Conservation (phyloP, 2,113 vertebrate genomes). For the Falcunculus frontatus region DNA sequence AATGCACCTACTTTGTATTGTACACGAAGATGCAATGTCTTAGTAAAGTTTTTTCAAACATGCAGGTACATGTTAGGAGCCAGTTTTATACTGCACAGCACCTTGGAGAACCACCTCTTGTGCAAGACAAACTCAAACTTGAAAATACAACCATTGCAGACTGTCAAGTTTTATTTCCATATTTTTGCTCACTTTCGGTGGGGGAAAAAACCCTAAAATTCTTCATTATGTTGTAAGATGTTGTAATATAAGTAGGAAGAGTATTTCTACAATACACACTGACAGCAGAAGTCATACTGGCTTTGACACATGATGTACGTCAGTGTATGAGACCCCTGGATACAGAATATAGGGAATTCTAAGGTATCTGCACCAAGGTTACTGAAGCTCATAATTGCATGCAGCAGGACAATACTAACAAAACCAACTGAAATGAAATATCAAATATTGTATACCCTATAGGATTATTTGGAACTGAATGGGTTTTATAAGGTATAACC, state of each 20-base stretch:
- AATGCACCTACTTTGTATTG: neutral
- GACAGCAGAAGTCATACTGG: neutral
- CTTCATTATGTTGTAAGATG: neutral
- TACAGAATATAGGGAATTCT: neutral
- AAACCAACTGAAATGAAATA: neutral
- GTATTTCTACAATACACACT: neutral
- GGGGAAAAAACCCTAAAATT: fast-evolving
- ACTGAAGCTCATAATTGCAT: neutral
- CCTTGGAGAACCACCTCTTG: neutral
- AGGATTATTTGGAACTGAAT: neutral
- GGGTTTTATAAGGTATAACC: neutral
- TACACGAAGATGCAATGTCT: neutral
- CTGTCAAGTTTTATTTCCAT: neutral
- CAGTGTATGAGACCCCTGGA: neutral
- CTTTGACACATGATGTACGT: neutral
- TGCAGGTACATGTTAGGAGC: neutral
- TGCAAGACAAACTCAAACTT: neutral
- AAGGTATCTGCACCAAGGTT: neutral
- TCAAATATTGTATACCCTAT: neutral
- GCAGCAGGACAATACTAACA: neutral
- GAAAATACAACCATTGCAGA: neutral
- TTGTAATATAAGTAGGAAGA: neutral
- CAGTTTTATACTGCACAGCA: neutral
- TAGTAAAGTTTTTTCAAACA: neutral
- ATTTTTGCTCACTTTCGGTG: neutral